A percentile compares a stretch with the other conserved stretches of the same genome.
phyloP scores from a whole-genome alignment of 2,888 invertebrate genomes.

The Spodoptera exigua region DNA sequence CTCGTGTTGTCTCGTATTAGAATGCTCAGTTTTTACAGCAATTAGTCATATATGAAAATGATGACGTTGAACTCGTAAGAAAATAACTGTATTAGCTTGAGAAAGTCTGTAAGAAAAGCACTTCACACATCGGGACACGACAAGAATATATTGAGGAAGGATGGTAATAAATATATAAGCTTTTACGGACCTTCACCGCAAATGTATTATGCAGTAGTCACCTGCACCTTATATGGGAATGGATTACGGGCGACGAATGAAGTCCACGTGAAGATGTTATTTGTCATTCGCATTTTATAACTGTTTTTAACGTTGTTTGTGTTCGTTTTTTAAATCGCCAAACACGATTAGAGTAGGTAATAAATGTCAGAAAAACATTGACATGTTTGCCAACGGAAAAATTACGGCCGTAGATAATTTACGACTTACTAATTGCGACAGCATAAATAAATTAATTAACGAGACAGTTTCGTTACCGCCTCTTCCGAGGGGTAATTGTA shows the following conservation, averaged over 20 bases:
- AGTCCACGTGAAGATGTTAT: constrained; percentile 51
- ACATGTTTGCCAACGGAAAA: too few species aligned
- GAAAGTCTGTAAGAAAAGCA: constrained; percentile 65
- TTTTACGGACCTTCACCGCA: constrained; percentile 58
- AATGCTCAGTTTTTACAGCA: constrained; percentile 38
- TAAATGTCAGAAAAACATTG: too few species aligned
- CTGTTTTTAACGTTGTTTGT: constrained; percentile 14
- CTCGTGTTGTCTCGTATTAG: constrained; percentile 25
- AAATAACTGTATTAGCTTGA: constrained; percentile 72
- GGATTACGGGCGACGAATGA: constrained; percentile 51
- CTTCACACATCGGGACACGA: constrained; percentile 67
- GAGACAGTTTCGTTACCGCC: constrained; percentile 2
- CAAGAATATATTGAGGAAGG: constrained; percentile 62
- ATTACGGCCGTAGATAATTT: constrained; percentile 1
- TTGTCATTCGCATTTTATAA: constrained; percentile 47
- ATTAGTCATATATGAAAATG: constrained; percentile 46
- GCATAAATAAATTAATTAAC: constrained; percentile 7
- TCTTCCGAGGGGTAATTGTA: constrained; percentile 2
- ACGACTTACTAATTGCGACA: constrained; percentile 1
- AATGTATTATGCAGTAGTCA: constrained; percentile 66
- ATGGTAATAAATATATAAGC: constrained; percentile 66
- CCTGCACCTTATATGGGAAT: constrained; percentile 46
- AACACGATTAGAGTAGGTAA: background rate
- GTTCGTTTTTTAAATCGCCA: constrained; percentile 24
- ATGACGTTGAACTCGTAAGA: constrained; percentile 64